Evolutionary conservation across 2,888 invertebrate species (phyloP).

Genomic region (Agrotis ipsilon): DNA sequence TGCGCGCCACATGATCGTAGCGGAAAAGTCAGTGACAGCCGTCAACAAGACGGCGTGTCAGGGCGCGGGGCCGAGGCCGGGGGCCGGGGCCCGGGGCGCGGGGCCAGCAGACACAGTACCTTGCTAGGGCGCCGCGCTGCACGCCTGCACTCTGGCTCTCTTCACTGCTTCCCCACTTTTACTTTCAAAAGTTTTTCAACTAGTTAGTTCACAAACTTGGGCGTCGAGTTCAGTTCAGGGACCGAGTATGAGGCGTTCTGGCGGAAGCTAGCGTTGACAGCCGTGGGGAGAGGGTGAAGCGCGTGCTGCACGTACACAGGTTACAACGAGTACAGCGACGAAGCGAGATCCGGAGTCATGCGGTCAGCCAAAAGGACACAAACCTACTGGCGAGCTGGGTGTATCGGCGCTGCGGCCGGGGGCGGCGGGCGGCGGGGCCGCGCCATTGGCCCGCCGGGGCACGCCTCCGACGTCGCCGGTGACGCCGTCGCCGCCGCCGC

Average conservation of each 20-base stretch:
- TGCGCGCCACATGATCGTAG: constrained; percentile 46
- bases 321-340: constrained; percentile 90
- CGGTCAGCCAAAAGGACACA: constrained; percentile 92
- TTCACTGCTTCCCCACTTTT: constrained; percentile 81
- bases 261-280: constrained; percentile 83
- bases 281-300: constrained; percentile 82
- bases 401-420: constrained; percentile 81
- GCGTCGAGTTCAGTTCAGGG: constrained; percentile 66
- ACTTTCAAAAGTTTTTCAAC: constrained; percentile 79
- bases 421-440: constrained; percentile 83
- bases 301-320: constrained; percentile 87
- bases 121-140: constrained; percentile 83
- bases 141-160: constrained; percentile 78
- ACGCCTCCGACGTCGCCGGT: constrained; percentile 85
- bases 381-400: constrained; percentile 90
- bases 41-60: constrained; percentile 69
- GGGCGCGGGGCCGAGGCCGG: constrained; percentile 73
- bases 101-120: constrained; percentile 80
- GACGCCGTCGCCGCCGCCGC: constrained; percentile 79
- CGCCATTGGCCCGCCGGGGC: constrained; percentile 88
- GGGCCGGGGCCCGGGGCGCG: constrained; percentile 70
- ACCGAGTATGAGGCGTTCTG: constrained; percentile 79
- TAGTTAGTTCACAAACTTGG: constrained; percentile 79
- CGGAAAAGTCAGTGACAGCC: constrained; percentile 54
- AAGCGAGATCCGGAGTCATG: constrained; percentile 91